Evolutionary conservation across 1,140 invertebrate species (phyloP).

Genomic region (Macrotrachela quadricornifera): DNA sequence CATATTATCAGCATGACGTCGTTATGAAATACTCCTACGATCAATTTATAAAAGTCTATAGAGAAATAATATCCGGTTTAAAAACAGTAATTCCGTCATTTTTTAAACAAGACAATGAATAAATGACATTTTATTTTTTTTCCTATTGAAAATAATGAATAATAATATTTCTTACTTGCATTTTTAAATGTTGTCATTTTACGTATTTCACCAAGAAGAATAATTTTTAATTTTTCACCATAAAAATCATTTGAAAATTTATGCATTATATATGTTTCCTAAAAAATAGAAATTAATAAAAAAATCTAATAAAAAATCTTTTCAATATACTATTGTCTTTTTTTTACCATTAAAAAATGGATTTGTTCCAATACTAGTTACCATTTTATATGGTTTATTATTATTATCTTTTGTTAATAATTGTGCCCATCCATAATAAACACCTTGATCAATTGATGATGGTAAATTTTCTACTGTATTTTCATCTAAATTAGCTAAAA

Average conservation of each 20-base stretch:
- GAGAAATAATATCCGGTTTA: too few relatives aligned
- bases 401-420: constrained; percentile 37
- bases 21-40: too few relatives aligned
- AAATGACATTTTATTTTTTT: too few relatives aligned
- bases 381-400: constrained; percentile 63
- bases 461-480: constrained; percentile 57
- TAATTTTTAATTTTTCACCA: constrained; percentile 51
- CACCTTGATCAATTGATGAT: constrained; percentile 43
- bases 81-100: too few relatives aligned
- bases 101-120: too few relatives aligned
- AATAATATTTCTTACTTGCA: constrained; percentile 34
- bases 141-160: too few relatives aligned
- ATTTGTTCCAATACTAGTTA: constrained; percentile 85
- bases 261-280: constrained; percentile 67
- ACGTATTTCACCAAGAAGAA: constrained; percentile 57
- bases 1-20: too few relatives aligned
- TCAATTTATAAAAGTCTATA: too few relatives aligned
- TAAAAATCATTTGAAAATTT: constrained; percentile 67
- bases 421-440: constrained; percentile 79
- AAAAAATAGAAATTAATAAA: too few relatives aligned
- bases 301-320: too few relatives aligned
- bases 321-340: constrained; percentile 64
- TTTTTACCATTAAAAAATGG: constrained; percentile 75
- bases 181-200: constrained; percentile 55
- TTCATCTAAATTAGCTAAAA: constrained; percentile 53